Evolutionary conservation across 2,113 vertebrate genomes (phyloP).

Genomic region (Scartelaos histophorus): DNA sequence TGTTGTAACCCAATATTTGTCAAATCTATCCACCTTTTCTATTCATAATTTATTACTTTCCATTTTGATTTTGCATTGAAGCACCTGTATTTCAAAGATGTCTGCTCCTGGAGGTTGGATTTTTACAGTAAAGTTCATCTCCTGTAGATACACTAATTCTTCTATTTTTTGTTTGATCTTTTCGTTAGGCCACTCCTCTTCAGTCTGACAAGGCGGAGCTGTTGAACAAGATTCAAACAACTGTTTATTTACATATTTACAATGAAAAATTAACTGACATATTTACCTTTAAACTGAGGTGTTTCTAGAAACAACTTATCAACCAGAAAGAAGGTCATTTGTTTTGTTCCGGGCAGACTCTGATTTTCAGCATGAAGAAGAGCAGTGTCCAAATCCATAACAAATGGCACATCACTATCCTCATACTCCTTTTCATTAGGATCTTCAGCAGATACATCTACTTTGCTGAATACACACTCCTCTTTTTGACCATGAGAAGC

Average conservation of each 20-base stretch:
- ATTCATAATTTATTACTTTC: too few species aligned
- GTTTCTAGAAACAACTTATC: conserved; percentile 68
- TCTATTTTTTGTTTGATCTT: conserved; percentile 79
- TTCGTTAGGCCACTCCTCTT: conserved; percentile 64
- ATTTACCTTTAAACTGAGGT: conserved; percentile 58
- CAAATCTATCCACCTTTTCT: too few species aligned
- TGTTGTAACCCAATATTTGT: too few species aligned
- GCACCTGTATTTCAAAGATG: conserved; percentile 90
- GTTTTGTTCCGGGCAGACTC: conserved; percentile 21
- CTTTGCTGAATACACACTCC: background rate
- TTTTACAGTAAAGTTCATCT: conserved; percentile 86
- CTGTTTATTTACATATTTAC: background rate
- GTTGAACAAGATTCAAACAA: background rate
- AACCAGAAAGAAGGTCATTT: conserved; percentile 58
- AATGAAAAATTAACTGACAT: background rate
- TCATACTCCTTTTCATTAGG: conserved; percentile 1
- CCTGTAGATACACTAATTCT: conserved; percentile 87
- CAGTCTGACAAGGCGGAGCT: conserved; percentile 31
- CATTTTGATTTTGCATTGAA: background rate
- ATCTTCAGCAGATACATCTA: background rate
- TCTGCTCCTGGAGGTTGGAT: conserved; percentile 88
- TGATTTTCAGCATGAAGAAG: conserved; percentile 20
- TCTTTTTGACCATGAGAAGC: background rate
- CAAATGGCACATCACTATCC: background rate
- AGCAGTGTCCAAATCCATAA: conserved; percentile 8